Evolutionary conservation across 2,113 vertebrate genomes (phyloP).

Genomic region (Smithornis capensis): DNA sequence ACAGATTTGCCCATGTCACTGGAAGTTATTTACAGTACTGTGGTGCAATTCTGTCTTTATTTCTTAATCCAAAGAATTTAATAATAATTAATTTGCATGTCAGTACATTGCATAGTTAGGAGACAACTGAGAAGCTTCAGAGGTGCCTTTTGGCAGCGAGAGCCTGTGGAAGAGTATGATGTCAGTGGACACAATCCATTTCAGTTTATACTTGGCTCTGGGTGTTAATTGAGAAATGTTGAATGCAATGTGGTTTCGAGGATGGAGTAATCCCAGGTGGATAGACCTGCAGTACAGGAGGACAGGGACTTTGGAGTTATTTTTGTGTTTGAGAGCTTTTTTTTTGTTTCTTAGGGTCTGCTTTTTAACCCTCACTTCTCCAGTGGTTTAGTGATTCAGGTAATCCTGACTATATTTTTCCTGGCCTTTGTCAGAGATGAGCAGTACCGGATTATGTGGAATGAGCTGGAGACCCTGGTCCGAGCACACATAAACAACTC

Average conservation of each 20-base stretch:
- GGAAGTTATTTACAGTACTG: background rate
- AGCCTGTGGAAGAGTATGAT: background rate
- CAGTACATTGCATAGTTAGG: background rate
- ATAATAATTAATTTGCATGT: background rate
- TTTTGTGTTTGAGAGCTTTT: background rate
- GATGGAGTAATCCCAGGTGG: background rate
- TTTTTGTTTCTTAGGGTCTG: background rate
- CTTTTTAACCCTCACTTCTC: background rate
- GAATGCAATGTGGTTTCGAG: background rate
- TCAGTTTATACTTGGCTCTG: background rate
- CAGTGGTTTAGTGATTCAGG: too few species aligned
- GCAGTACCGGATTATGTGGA: conserved; percentile 99
- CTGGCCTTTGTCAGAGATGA: conserved; percentile 81
- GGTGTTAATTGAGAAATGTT: background rate
- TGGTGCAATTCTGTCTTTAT: background rate
- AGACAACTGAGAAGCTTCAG: background rate
- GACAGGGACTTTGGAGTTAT: background rate
- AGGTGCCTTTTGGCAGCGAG: background rate
- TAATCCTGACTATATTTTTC: background rate
- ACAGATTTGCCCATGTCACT: background rate
- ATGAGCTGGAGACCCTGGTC: conserved; percentile 96
- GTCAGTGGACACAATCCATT: background rate
- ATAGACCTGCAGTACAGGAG: background rate
- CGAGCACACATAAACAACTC: conserved; percentile 89
- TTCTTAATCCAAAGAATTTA: background rate